Base-by-base conservation (phyloP, 2,888 invertebrate species). In the Pachymerium ferrugineum region DNA sequence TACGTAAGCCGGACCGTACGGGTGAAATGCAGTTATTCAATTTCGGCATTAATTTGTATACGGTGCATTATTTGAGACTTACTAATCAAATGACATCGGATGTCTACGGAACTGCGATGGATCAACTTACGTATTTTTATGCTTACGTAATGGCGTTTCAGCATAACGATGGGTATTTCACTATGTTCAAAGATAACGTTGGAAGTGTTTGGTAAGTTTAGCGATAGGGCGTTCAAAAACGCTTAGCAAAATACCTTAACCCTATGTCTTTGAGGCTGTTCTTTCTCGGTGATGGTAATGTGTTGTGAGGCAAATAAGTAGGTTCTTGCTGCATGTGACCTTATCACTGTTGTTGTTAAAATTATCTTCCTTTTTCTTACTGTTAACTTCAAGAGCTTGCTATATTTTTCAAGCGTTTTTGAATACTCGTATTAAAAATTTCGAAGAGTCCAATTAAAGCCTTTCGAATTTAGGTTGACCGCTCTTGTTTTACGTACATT, bases 1-100 rank as follows among this genome's bases (percentile, higher is more conserved):
- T 86, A 74, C 80, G 82, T 19, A 81, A 84, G 76, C 83, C 84
- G 0, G 83, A 83, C 25, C 84, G 85, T 74, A 83, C 84, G 1
- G 85, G 83, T 0, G 86, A 86, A 74, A 83, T 85, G 76, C 82
- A 84, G 75, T 79, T 85, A 75, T 87, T 86, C 78, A 86, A 86
- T 79, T 84, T 87, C 76, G 86, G 85, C 1, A 83, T 84, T 75
- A 86, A 85, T 78, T 79, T 86, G 22, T 83, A 85, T 80, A 85
- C 85, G 3, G 80, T 87, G 28, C 83, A 84, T 77, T 87, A 87
- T 79, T 82, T 86, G 75, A 79, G 85, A n/a, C 78, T 84, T 5
- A 85, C 85, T 1, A 85, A 85, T 77, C 86, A 86, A 33, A 30
- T 76, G 22, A 71, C 70, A 3, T 73, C 75, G n/a, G 30, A 42